These are phyloP conservation scores for Tachycineta bicolor DNA, from an alignment of 2,113 vertebrate genomes.

Conservation along the genomic window DNA sequence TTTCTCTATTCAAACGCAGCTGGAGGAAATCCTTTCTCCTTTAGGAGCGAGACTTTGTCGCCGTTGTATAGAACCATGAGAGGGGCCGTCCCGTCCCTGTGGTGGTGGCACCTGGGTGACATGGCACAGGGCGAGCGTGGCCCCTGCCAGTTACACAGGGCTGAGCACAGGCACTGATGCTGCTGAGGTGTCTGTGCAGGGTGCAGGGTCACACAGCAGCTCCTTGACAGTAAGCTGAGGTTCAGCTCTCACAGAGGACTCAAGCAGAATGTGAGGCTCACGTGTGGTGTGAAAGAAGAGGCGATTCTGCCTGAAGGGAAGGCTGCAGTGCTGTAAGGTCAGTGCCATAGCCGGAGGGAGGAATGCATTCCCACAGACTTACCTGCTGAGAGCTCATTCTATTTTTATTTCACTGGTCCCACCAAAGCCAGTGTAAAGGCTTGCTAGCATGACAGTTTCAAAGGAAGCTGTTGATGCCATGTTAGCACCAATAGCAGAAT, in stretches of 20 bases:
- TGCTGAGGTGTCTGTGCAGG: not conserved
- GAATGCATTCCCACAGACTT: not conserved
- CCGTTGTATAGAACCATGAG: accelerated
- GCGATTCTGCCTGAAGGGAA: not conserved
- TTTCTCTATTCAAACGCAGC: not conserved
- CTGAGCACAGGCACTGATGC: not conserved
- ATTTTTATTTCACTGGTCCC: not conserved
- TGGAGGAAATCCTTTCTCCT: not conserved
- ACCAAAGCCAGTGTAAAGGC: not conserved
- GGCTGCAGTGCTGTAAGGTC: not conserved
- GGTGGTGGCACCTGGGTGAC: not conserved
- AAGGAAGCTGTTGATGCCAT: not conserved
- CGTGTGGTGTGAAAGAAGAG: not conserved
- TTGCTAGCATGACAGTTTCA: not conserved
- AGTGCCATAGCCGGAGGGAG: not conserved
- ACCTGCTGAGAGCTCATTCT: not conserved
- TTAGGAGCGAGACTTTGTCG: not conserved
- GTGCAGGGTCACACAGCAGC: not conserved
- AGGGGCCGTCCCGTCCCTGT: not conserved
- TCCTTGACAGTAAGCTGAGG: not conserved
- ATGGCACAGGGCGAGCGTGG: not conserved
- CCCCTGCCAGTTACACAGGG: accelerated
- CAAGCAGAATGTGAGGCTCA: not conserved
- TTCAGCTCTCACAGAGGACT: not conserved
- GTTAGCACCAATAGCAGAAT: not conserved